Conservation (phyloP, 1,140 invertebrate species). For the Pseudomyrmex sp. region DNA sequence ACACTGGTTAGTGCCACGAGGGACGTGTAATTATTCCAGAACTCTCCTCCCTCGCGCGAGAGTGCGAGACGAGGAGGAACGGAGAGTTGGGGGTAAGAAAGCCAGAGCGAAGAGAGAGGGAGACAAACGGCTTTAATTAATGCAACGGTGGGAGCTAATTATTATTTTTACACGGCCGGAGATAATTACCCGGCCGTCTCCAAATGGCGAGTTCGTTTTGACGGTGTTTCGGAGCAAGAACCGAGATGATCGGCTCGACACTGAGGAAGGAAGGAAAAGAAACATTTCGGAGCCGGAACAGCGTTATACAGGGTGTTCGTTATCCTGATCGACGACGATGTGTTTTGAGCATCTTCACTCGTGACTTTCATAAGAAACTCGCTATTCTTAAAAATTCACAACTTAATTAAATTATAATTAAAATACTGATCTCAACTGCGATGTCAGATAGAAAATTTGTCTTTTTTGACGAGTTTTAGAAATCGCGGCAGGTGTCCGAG, state of each 20-base stretch:
- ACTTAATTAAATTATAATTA: no score
- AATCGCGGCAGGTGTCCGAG: no score
- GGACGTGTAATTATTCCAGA: constrained; percentile 70
- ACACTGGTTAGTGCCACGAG: constrained; percentile 67
- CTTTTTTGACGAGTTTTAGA: no score
- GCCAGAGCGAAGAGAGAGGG: neutral
- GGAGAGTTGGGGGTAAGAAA: neutral
- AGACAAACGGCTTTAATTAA: constrained; percentile 74
- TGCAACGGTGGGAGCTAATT: constrained; percentile 80
- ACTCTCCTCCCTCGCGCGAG: constrained; percentile 40
- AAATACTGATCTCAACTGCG: no score
- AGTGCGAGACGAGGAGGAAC: constrained; percentile 35
- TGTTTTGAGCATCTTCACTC: no score
- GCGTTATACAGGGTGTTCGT: neutral
- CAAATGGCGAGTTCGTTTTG: constrained; percentile 26
- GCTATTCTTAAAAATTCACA: no score
- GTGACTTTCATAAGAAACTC: no score
- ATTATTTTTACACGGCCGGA: constrained; percentile 81
- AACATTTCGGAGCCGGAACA: constrained; percentile 10
- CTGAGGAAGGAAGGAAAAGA: neutral
- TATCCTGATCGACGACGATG: no score
- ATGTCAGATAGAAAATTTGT: no score
- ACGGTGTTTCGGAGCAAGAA: constrained; percentile 35
- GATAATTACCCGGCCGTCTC: constrained; percentile 77
- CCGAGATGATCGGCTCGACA: constrained; percentile 59